Percentiles rank a stretch among this genome's conserved stretches.
phyloP scores from a whole-genome alignment of 1,140 invertebrate genomes.

The Calosoma granatense region DNA sequence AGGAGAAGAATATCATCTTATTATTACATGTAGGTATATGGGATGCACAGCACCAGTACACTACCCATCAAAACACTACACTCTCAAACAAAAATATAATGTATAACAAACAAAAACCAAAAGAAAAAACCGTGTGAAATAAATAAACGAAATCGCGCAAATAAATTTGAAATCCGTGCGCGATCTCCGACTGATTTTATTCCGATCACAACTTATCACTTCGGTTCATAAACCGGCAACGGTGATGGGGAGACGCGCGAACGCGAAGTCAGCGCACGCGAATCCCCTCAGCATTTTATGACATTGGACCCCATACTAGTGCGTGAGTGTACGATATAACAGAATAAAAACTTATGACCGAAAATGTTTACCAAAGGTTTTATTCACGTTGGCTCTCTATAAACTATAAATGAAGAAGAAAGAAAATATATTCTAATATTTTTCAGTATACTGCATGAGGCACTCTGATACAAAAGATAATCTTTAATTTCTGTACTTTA shows the following conservation, averaged over 20 bases:
- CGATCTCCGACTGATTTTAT: conserved; percentile 6
- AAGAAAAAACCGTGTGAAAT: too few relatives aligned
- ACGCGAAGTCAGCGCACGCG: not conserved
- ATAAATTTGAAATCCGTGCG: not conserved
- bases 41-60: not conserved
- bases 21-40: conserved; percentile 2
- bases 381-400: too few relatives aligned
- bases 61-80: not conserved
- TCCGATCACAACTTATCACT: conserved; percentile 3
- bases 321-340: too few relatives aligned
- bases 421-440: too few relatives aligned
- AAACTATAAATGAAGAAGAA: too few relatives aligned
- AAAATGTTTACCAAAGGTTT: too few relatives aligned
- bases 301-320: not conserved
- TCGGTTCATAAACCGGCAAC: not conserved
- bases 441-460: too few relatives aligned
- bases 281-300: not conserved
- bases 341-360: too few relatives aligned
- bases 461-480: too few relatives aligned
- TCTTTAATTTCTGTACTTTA: too few relatives aligned
- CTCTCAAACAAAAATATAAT: not conserved
- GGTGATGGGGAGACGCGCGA: not conserved
- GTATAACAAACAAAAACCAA: too few relatives aligned
- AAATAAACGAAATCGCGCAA: too few relatives aligned
- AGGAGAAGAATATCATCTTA: not conserved